A percentile compares a stretch with the other conserved stretches of the same genome.
Evolutionary conservation across 1,140 invertebrate species (phyloP).

Genomic region (Leptonema lineaticorne): DNA sequence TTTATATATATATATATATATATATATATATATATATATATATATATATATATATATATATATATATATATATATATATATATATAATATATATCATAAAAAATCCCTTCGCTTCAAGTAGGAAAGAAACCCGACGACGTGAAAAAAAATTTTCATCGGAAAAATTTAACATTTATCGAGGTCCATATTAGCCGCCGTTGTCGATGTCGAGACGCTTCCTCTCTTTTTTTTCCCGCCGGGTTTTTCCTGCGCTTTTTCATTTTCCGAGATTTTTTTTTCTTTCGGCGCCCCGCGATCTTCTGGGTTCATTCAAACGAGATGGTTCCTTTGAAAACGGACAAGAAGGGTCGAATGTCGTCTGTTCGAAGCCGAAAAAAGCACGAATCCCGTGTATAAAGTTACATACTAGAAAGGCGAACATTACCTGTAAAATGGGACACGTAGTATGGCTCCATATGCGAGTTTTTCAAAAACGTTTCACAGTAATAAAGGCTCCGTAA

Average conservation of each 20-base stretch:
- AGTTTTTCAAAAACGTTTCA: not conserved
- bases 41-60: no score
- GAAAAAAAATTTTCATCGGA: not conserved
- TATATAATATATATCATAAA: no score
- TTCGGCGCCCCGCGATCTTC: not conserved
- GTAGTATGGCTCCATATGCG: not conserved
- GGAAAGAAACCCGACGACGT: not conserved
- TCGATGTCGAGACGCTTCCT: no score
- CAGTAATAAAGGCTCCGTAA: no score
- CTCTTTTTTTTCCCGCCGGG: no score
- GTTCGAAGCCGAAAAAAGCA: not conserved
- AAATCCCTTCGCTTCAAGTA: not conserved
- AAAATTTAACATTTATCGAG: not conserved
- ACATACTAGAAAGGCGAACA: not conserved
- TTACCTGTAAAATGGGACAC: slow-evolving; percentile 10
- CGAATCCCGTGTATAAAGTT: slow-evolving; percentile 18
- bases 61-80: no score
- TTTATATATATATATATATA: not conserved
- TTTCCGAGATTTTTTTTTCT: not conserved
- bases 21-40: no score
- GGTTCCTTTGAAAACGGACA: slow-evolving; percentile 3
- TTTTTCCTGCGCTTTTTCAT: no score
- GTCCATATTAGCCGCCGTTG: not conserved
- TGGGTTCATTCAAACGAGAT: slow-evolving; percentile 21
- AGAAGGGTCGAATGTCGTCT: not conserved